Conservation (phyloP, 2,113 vertebrate genomes). For the Jaculus jaculus region DNA sequence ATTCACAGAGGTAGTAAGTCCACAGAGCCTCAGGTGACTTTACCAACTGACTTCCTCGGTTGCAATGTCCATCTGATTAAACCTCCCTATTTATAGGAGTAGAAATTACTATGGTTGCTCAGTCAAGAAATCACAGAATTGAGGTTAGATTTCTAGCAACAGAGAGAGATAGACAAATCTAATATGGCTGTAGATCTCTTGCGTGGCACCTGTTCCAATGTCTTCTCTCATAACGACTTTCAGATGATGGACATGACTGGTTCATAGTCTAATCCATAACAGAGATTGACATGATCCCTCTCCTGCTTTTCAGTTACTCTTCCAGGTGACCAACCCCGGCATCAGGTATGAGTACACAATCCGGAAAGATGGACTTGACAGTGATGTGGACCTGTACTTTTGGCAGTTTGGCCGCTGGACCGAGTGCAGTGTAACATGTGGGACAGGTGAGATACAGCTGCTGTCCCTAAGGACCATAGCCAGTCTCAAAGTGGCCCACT, state of each 20-base stretch:
- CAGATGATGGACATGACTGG: neutral
- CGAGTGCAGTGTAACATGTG: constrained; percentile 94
- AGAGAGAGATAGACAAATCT: neutral
- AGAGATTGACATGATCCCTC: neutral
- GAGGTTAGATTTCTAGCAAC: neutral
- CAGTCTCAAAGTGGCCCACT: neutral
- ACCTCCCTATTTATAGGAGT: neutral
- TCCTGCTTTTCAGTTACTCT: constrained; percentile 89
- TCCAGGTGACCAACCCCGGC: constrained; percentile 95
- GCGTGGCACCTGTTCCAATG: neutral
- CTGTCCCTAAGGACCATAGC: fast-evolving
- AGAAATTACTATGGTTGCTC: neutral
- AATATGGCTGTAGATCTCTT: neutral
- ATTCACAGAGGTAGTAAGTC: neutral
- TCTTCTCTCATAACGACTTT: neutral
- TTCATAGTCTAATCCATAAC: neutral
- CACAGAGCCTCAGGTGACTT: neutral
- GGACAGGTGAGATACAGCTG: constrained; percentile 86
- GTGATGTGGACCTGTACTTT: constrained; percentile 89
- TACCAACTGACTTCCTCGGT: neutral
- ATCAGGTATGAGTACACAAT: constrained; percentile 94
- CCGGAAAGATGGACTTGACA: constrained; percentile 89
- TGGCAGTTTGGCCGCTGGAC: constrained; percentile 96
- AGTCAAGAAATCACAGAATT: neutral
- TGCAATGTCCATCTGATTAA: neutral